Percentiles rank a stretch among this genome's conserved stretches.
Evolutionary conservation across 2,888 invertebrate genomes (phyloP).

Genomic region (Amblyteles armatorius): DNA sequence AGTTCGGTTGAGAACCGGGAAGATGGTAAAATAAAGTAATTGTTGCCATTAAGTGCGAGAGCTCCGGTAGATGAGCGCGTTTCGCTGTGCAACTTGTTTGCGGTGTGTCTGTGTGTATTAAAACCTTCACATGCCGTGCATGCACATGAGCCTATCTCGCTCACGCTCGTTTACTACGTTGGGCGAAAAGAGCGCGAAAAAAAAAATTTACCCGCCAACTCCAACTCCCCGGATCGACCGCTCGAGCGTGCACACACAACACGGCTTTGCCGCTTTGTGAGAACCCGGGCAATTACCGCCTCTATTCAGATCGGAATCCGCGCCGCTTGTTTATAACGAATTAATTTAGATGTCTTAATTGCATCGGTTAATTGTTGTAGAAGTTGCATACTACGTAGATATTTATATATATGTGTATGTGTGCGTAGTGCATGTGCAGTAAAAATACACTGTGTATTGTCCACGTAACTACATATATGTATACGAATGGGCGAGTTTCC

Average conservation of each 20-base stretch:
- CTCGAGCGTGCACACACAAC: constrained; percentile 47
- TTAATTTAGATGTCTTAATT: constrained; percentile 84
- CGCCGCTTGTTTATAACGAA: constrained; percentile 78
- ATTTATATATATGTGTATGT: constrained; percentile 11
- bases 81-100: constrained; percentile 51
- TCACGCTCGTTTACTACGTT: constrained; percentile 48
- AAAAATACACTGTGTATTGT: constrained; percentile 4
- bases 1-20: constrained; percentile 77
- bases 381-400: constrained; percentile 56
- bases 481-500: constrained; percentile 40
- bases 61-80: constrained; percentile 62
- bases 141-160: constrained; percentile 18
- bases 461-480: constrained; percentile 32
- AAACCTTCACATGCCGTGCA: constrained; percentile 36
- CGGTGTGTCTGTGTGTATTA: constrained; percentile 27
- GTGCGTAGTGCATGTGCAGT: background rate
- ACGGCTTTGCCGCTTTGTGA: constrained; percentile 76
- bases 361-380: constrained; percentile 82
- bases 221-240: constrained; percentile 48
- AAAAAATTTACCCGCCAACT: constrained; percentile 6
- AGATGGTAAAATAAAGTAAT: constrained; percentile 82
- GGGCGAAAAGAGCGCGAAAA: constrained; percentile 43
- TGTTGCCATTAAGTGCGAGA: constrained; percentile 79
- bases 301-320: constrained; percentile 76
- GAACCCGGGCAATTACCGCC: constrained; percentile 83